These are phyloP conservation scores for Tigriopus japonicus DNA, from an alignment of 1,140 invertebrate genomes.

Conservation along the genomic window DNA sequence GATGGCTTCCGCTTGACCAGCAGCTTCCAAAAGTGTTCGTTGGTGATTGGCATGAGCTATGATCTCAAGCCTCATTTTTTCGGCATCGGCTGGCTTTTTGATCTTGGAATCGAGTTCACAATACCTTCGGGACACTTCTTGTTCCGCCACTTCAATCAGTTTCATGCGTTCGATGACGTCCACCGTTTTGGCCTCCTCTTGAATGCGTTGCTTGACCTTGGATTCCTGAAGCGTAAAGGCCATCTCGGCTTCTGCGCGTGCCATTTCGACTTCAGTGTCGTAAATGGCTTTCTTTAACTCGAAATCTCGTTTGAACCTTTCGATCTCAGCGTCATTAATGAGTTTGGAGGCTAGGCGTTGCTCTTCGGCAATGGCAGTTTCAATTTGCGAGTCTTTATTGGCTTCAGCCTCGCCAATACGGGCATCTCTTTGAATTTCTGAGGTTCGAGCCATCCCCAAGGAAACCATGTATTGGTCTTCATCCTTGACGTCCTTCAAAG, in stretches of 20 bases:
- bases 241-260: conserved; percentile 73
- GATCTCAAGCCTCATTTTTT: conserved; percentile 74
- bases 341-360: conserved; percentile 70
- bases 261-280: conserved; percentile 26
- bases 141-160: conserved; percentile 51
- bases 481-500: conserved; percentile 30
- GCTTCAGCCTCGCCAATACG: conserved; percentile 79
- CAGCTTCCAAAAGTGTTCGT: conserved; percentile 64
- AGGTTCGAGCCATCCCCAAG: conserved; percentile 79
- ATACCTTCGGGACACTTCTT: conserved; percentile 42
- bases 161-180: conserved; percentile 49
- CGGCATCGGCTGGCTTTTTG: conserved; percentile 72
- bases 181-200: conserved; percentile 87
- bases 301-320: conserved; percentile 82
- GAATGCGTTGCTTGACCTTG: conserved; percentile 83
- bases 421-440: conserved; percentile 86
- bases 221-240: conserved; percentile 73
- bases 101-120: conserved; percentile 72
- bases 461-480: conserved; percentile 21
- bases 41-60: conserved; percentile 72
- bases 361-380: conserved; percentile 84
- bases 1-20: conserved; percentile 77
- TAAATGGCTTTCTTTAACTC: conserved; percentile 50
- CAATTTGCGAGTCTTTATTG: conserved; percentile 59
- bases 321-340: conserved; percentile 83